Evolutionary conservation across 2,113 vertebrate species (phyloP), one percentile per base, ranked within the genome.

Genomic region (Cromileptes altivelis): DNA sequence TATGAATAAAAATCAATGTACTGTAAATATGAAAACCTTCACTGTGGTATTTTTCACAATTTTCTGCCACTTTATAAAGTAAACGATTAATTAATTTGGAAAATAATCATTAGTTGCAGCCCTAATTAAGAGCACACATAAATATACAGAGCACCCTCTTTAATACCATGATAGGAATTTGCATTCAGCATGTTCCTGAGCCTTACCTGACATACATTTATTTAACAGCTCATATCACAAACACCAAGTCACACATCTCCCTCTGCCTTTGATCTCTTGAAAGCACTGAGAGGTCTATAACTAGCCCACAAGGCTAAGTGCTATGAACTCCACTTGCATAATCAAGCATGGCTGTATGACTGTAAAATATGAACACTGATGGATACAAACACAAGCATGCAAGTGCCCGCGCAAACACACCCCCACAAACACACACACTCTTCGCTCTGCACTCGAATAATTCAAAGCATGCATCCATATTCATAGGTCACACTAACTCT

Each of bases 391-490:
- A 52, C 78, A 72, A 33, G 67, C 42, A 73, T 37, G 27, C 64
- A 56, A 47, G 70, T 15, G 50, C 33, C 52, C 70, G 56, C 9
- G 23, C 65, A 67, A 57, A 62, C 45, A 80, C 19, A 75, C 15
- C 74, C 21, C 49, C 49, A 30, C 40, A 49, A 18, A 67, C 19
- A 58, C 49, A 52, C 84, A 67, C 85, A 15, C 18, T 61, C 68
- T 56, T 69, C 6, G 13, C 70, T 78, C 63, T 77, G 74, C 74
- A 50, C 60, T 78, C 70, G 76, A 78, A 88, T 91, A 81, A 88
- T 90, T 93, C 88, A 90, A 89, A 93, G 88, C 89, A 69, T 81
- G 72, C 87, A 91, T 91, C 62, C 87, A 92, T 92, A 92, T 92
- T 93, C 89, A 93, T 89, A 65, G 85, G 77, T 84, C 84, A 79